Percentiles rank a stretch among this genome's conserved stretches.
Conservation (phyloP, 2,888 invertebrate species). For the Trissolcus japonicus region DNA sequence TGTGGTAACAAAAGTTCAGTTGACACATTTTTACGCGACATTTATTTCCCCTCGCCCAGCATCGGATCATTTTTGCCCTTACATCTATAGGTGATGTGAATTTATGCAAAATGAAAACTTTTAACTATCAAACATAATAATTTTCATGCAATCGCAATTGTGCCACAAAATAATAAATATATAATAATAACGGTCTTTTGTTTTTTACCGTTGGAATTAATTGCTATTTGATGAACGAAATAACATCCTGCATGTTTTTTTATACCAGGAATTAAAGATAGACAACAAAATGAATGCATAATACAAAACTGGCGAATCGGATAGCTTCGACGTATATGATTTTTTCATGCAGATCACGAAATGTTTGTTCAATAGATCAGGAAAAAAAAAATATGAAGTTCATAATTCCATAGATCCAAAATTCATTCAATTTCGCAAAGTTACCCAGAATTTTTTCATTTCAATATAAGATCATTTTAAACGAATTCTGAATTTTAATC, state of each 20-base stretch:
- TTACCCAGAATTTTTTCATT: neutral
- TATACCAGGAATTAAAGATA: conserved; percentile 34
- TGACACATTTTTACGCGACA: conserved; percentile 13
- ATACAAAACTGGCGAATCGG: conserved; percentile 42
- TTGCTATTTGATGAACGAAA: conserved; percentile 40
- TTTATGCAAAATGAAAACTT: neutral
- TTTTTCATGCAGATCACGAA: conserved; percentile 35
- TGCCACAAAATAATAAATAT: conserved; percentile 23
- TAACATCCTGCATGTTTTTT: conserved; percentile 36
- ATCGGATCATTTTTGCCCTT: neutral
- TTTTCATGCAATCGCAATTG: conserved; percentile 5
- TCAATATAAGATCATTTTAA: neutral
- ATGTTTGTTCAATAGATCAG: conserved; percentile 29
- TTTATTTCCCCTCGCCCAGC: conserved; percentile 9
- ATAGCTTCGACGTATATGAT: conserved; percentile 44
- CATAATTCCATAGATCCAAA: conserved; percentile 9
- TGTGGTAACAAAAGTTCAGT: conserved; percentile 17
- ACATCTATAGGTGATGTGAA: neutral
- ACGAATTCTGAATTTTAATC: neutral
- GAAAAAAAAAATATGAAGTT: conserved; percentile 11
- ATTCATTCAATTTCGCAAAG: neutral
- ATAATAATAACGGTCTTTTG: conserved; percentile 32
- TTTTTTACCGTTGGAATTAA: neutral
- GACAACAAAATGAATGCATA: conserved; percentile 52
- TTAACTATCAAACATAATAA: conserved; percentile 6